Percentiles rank a stretch among this genome's conserved stretches.
Evolutionary conservation across 2,888 invertebrate genomes (phyloP).

Genomic region (Diarsia mendica): DNA sequence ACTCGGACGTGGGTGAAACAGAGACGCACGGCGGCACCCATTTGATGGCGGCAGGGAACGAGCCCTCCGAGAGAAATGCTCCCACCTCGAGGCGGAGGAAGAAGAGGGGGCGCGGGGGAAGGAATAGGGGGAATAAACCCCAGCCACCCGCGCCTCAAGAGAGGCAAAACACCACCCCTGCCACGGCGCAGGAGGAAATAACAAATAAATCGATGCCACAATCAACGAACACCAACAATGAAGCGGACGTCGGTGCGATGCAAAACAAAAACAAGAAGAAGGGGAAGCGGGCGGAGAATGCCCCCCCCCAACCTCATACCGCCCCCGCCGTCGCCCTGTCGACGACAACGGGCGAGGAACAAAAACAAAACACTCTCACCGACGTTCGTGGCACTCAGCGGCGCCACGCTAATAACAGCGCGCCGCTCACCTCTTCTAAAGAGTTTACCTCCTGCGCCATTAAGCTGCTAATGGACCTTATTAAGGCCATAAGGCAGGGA

Average conservation of each 20-base stretch:
- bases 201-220: not conserved
- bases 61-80: not conserved
- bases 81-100: not conserved
- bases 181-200: not conserved
- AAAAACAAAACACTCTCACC: not conserved
- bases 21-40: not conserved
- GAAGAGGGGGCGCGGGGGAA: not conserved
- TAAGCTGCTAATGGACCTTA: not conserved
- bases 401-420: too few relatives aligned
- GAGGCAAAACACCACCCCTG: not conserved
- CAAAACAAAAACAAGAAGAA: fast-evolving
- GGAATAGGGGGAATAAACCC: not conserved
- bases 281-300: not conserved
- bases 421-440: not conserved
- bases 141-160: not conserved
- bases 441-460: not conserved
- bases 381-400: too few relatives aligned
- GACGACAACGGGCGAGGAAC: not conserved
- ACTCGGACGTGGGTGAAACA: fast-evolving
- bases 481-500: not conserved
- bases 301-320: not conserved
- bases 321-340: not conserved
- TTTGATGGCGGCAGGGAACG: not conserved
- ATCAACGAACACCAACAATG: not conserved
- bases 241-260: fast-evolving